Conservation (phyloP, 2,888 invertebrate species). For the Troides oblongomaculatus region DNA sequence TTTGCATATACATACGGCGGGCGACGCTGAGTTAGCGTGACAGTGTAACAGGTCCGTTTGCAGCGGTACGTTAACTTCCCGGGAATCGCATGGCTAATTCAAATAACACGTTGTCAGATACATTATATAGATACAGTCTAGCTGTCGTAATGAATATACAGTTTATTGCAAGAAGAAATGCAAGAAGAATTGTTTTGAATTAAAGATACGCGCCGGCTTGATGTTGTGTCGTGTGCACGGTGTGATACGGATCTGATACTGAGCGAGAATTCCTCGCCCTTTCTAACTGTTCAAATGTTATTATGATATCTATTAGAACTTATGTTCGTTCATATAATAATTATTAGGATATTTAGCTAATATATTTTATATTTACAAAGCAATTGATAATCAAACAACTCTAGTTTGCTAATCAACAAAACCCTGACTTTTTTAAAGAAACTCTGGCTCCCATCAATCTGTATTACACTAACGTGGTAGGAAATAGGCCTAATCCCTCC, state of each 20-base stretch:
- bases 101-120: slow-evolving; percentile 30
- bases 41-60: slow-evolving; percentile 26
- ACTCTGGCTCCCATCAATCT: too few species aligned
- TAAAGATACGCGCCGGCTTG: slow-evolving; percentile 22
- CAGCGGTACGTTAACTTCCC: slow-evolving; percentile 28
- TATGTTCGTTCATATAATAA: neutral
- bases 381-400: too few species aligned
- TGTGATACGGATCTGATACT: slow-evolving; percentile 12
- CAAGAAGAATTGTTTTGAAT: slow-evolving; percentile 29
- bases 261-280: slow-evolving; percentile 1
- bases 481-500: too few species aligned
- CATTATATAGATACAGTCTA: slow-evolving; percentile 29
- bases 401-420: too few species aligned
- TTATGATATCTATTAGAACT: neutral
- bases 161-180: slow-evolving; percentile 27
- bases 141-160: slow-evolving; percentile 28
- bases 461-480: too few species aligned
- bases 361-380: too few species aligned
- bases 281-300: slow-evolving; percentile 16
- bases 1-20: slow-evolving; percentile 21
- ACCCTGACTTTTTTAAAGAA: too few species aligned
- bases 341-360: neutral
- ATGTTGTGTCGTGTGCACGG: slow-evolving; percentile 11
- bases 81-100: slow-evolving; percentile 32
- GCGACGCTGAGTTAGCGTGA: slow-evolving; percentile 25